Evolutionary conservation across 2,113 vertebrate species (phyloP).

Genomic region (human (Homo sapiens)): GRCh38 chr21:22633501-22634000

Average conservation of each 20-base stretch:
- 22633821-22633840: background rate
- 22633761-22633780: background rate
- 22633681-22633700: background rate
- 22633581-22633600: background rate
- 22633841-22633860: background rate
- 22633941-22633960: background rate
- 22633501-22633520: background rate
- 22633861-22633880: background rate
- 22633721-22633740: background rate
- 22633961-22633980: background rate
- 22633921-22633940: background rate
- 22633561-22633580: background rate
- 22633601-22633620: background rate
- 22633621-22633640: background rate
- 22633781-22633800: background rate
- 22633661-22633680: background rate
- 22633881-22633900: background rate
- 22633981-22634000: background rate
- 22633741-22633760: background rate
- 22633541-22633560: background rate
- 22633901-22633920: background rate
- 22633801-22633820: background rate
- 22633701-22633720: background rate
- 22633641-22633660: background rate
- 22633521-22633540: background rate